phyloP scores from a whole-genome alignment of 2,797 vertebrate species.

The Bucorvus abyssinicus region DNA sequence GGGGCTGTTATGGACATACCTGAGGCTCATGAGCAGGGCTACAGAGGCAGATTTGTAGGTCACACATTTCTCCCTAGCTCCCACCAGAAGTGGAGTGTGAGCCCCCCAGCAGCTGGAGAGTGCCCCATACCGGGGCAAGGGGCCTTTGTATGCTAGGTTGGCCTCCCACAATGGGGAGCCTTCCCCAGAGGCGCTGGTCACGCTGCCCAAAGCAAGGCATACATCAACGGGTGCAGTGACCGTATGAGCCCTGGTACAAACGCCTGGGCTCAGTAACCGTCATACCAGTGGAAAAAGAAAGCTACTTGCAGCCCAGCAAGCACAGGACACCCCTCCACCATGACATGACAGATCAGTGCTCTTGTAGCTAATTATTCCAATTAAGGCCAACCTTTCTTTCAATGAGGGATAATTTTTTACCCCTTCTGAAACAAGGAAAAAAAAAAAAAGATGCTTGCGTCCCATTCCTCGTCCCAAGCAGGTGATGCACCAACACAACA shows the following conservation, averaged over 20 bases:
- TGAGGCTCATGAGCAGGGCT: neutral
- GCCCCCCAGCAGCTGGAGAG: neutral
- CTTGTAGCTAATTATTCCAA: neutral
- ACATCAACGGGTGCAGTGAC: fast-evolving
- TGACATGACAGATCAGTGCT: neutral
- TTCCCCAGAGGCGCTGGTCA: neutral
- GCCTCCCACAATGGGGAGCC: neutral
- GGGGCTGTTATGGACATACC: neutral
- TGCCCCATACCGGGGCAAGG: fast-evolving
- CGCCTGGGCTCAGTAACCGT: neutral
- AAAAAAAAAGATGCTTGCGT: neutral
- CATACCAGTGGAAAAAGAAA: neutral
- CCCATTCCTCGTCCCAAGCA: neutral
- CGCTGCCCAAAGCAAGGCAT: neutral
- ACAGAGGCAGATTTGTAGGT: neutral
- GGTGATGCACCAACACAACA: fast-evolving
- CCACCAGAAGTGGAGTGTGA: neutral
- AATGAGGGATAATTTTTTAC: neutral
- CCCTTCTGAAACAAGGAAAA: neutral
- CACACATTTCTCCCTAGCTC: neutral
- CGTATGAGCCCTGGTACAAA: neutral
- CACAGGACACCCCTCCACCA: neutral
- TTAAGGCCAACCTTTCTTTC: neutral
- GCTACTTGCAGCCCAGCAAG: neutral
- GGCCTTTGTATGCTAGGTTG: neutral